These are phyloP conservation scores for Cladopsammia gracilis DNA, from an alignment of 64 coral and sea anemone species.

Conservation along the genomic window DNA sequence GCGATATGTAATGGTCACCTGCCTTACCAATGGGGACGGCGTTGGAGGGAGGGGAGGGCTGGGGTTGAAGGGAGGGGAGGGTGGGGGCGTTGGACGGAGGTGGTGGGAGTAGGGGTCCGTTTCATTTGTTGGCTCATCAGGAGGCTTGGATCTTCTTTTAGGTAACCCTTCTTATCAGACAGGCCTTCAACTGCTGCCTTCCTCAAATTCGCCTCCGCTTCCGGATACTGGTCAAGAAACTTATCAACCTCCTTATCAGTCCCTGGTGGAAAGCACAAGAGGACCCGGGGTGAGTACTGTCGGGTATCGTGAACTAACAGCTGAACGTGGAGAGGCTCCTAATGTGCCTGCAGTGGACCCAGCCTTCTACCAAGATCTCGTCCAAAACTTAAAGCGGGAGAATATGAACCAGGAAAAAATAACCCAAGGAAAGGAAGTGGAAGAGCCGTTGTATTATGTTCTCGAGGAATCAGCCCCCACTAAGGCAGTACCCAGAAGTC, in stretches of 20 bases:
- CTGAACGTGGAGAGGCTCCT: background rate
- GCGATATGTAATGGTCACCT: too few species aligned
- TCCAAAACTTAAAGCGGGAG: background rate
- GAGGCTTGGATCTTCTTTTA: background rate
- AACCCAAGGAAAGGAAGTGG: background rate
- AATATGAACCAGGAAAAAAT: background rate
- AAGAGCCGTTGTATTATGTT: constrained; percentile 10
- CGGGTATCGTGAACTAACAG: background rate
- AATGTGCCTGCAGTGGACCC: background rate
- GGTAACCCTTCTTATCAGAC: background rate
- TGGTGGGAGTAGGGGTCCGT: too few species aligned
- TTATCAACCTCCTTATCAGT: constrained; percentile 20
- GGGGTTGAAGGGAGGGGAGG: too few species aligned
- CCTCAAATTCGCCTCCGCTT: background rate
- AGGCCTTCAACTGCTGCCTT: background rate
- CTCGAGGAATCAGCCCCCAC: background rate
- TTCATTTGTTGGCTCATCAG: too few species aligned
- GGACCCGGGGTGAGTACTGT: background rate
- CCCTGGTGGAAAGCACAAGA: background rate
- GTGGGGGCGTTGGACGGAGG: too few species aligned
- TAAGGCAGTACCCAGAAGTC: background rate
- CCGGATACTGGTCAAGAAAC: background rate
- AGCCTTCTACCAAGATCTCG: background rate
- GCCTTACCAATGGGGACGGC: too few species aligned
- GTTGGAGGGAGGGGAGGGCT: too few species aligned